These are phyloP conservation scores for Megalonaias nervosa DNA, from an alignment of 1,140 invertebrate genomes.

Conservation along the genomic window DNA sequence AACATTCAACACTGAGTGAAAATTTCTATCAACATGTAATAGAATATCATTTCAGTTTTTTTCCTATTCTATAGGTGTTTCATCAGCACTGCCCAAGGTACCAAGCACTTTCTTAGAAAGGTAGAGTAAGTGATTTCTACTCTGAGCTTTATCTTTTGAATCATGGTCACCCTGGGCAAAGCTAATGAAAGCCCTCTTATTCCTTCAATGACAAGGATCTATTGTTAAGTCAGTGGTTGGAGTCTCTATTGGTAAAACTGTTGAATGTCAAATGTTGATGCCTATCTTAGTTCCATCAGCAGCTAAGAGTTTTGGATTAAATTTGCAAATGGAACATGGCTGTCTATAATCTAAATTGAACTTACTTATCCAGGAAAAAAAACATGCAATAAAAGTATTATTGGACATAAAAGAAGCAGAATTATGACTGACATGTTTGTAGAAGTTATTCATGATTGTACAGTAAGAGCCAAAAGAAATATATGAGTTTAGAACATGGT, in stretches of 20 bases:
- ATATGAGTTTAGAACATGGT: slow-evolving; percentile 10
- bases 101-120: neutral
- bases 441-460: slow-evolving; percentile 1
- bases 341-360: slow-evolving; percentile 11
- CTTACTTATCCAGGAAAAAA: slow-evolving; percentile 12
- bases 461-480: slow-evolving; percentile 12
- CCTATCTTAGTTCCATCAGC: slow-evolving; percentile 1
- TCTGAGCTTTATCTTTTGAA: neutral
- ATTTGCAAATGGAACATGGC: slow-evolving; percentile 16
- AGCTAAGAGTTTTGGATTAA: slow-evolving; percentile 6
- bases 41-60: neutral
- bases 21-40: neutral
- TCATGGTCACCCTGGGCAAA: too few relatives aligned
- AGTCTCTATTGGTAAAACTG: slow-evolving; percentile 7
- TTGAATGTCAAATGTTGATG: slow-evolving; percentile 1
- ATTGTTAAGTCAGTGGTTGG: neutral
- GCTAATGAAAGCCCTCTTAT: too few relatives aligned
- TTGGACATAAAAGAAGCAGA: slow-evolving; percentile 14
- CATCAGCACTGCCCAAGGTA: neutral
- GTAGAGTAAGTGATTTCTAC: slow-evolving; percentile 13
- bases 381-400: slow-evolving; percentile 7
- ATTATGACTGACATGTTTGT: neutral
- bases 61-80: neutral
- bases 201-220: too few relatives aligned
- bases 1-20: neutral